phyloP scores from a whole-genome alignment of 2,113 vertebrate species.

The Gasterosteus aculeatus region DNA sequence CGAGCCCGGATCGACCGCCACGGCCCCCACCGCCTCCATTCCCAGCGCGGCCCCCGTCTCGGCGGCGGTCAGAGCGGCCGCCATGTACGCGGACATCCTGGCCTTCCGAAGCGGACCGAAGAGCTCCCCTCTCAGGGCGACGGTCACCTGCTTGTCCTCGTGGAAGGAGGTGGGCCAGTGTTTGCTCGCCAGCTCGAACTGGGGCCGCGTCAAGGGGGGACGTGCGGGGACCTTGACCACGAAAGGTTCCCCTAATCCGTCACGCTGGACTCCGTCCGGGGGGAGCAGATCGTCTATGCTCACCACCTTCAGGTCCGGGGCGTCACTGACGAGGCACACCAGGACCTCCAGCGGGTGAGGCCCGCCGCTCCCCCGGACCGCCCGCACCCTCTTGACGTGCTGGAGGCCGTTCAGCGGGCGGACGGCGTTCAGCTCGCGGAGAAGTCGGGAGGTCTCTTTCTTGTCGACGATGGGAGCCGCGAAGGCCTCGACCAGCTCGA shows the following conservation, averaged over 20 bases:
- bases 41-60: constrained; percentile 61
- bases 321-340: constrained; percentile 77
- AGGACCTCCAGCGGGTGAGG: constrained; percentile 83
- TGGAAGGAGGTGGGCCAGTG: constrained; percentile 90
- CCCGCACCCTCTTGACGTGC: constrained; percentile 88
- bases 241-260: constrained; percentile 84
- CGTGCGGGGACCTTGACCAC: constrained; percentile 80
- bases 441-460: constrained; percentile 83
- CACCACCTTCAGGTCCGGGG: not conserved
- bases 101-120: constrained; percentile 77
- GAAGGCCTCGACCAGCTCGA: constrained; percentile 79
- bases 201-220: constrained; percentile 83
- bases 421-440: constrained; percentile 75
- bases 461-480: constrained; percentile 85
- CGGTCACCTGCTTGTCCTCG: constrained; percentile 83
- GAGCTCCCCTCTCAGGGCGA: constrained; percentile 78
- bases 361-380: constrained; percentile 52
- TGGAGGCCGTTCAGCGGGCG: constrained; percentile 78
- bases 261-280: constrained; percentile 33
- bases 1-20: constrained; percentile 78
- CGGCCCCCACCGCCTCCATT: constrained; percentile 82
- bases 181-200: constrained; percentile 83
- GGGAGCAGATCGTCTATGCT: constrained; percentile 73
- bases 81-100: constrained; percentile 84
- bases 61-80: constrained; percentile 78